phyloP scores from a whole-genome alignment of 1,140 invertebrate genomes.

The Pseudachorutes palmiensis region DNA sequence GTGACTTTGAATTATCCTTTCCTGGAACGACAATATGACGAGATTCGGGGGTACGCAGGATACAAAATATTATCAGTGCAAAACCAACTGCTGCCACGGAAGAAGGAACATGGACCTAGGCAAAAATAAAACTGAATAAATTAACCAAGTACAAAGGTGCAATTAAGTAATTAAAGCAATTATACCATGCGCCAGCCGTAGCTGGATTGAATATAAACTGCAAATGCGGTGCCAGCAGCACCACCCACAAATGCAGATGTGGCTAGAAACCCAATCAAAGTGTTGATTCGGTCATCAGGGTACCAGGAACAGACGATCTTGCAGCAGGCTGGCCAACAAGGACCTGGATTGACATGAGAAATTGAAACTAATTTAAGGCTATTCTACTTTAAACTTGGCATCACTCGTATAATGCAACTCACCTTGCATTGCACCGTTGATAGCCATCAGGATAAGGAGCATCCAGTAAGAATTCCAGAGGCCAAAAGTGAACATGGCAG shows the following conservation, averaged over 20 bases:
- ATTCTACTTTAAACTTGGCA: too few relatives aligned
- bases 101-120: constrained; percentile 43
- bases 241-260: constrained; percentile 50
- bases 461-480: constrained; percentile 42
- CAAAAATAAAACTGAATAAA: neutral
- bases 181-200: constrained; percentile 45
- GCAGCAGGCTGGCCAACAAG: constrained; percentile 41
- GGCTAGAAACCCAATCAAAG: constrained; percentile 48
- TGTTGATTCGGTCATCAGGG: constrained; percentile 44
- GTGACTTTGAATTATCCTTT: constrained; percentile 36
- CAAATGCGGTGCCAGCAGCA: constrained; percentile 47
- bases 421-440: constrained; percentile 48
- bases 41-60: constrained; percentile 43
- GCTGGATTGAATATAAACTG: constrained; percentile 45
- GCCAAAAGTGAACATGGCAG: constrained; percentile 48
- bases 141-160: neutral
- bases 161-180: neutral
- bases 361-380: neutral
- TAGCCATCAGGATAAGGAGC: constrained; percentile 44
- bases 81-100: constrained; percentile 43
- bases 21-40: constrained; percentile 42
- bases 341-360: constrained; percentile 12
- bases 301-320: constrained; percentile 48
- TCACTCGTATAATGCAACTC: constrained; percentile 43
- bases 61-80: constrained; percentile 42